Base-by-base conservation (phyloP, 2,797 vertebrate species). In the Enteromius anoplus region DNA sequence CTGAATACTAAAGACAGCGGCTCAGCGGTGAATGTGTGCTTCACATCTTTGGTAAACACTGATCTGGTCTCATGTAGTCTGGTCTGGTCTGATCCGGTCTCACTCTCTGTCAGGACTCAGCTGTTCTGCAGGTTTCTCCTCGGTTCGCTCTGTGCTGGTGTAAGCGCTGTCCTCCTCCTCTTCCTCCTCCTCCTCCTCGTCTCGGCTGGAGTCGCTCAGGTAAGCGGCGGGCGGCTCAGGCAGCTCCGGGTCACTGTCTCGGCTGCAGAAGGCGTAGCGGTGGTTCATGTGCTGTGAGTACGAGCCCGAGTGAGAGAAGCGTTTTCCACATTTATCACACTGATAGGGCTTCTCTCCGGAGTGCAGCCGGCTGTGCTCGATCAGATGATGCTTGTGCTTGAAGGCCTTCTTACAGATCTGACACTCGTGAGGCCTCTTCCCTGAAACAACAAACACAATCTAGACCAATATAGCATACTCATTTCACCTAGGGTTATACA, bases 251-350 rank as follows among this genome's bases (percentile, higher is more conserved):
- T 95, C 94, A 64, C 93, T 91, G 90, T 95, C 94, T 66, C 92
- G 93, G 88, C 93, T 94, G 91, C 95, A 96, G 92, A 96, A 96
- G 5, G 95, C 94, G 40, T 96, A 96, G 82, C 95, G 95, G 87
- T 96, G 96, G 91, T 96, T 96, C 95, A 96, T 95, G 91, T 96
- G 96, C 90, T 96, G 96, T 2, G 95, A 96, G 92, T 96, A 96
- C 5, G 96, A 96, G 80, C 96, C 96, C 0, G 96, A 96, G 90
- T 96, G 96, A 10, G 96, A 96, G 91, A 96, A 96, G 69, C 95
- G 95, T 49, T 96, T 96, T 84, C 95, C 95, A 5, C 96, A 96
- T 86, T 95, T 95, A 89, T 96, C 94, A 89, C 96, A 96, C 89
- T 94, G 93, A 87, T 96, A 96, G 45, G 96, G 96, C 88, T 96